phyloP scores from a whole-genome alignment of 2,888 invertebrate genomes.

The Hipparchia sbordonii region DNA sequence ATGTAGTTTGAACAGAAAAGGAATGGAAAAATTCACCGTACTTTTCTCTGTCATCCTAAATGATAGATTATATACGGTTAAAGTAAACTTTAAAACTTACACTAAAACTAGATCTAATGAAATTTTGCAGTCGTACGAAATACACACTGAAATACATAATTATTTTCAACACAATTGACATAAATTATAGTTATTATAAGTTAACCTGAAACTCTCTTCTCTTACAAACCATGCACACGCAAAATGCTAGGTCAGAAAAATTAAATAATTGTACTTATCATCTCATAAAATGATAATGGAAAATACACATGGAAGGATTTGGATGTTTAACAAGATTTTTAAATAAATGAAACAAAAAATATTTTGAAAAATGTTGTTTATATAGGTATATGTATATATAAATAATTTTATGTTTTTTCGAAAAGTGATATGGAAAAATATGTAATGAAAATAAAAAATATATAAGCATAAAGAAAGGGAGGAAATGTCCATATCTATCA shows the following conservation, averaged over 20 bases:
- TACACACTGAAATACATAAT: not conserved
- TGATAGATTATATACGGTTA: too few relatives aligned
- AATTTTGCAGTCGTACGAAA: not conserved
- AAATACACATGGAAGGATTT: not conserved
- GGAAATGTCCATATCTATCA: constrained; percentile 41
- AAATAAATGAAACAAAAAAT: not conserved
- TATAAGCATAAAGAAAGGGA: constrained; percentile 27
- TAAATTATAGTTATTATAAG: too few relatives aligned
- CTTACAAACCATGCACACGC: too few relatives aligned
- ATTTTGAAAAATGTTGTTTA: constrained; percentile 13
- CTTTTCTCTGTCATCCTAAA: too few relatives aligned
- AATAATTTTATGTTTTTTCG: constrained; percentile 9
- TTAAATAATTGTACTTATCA: too few relatives aligned
- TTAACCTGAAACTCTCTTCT: too few relatives aligned
- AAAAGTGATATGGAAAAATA: constrained; percentile 22
- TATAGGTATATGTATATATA: not conserved
- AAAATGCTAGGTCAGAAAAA: not conserved
- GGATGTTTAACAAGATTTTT: not conserved
- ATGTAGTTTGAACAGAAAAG: too few relatives aligned
- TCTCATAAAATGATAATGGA: not conserved
- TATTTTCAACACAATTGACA: not conserved
- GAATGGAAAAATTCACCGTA: too few relatives aligned
- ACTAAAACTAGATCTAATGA: too few relatives aligned
- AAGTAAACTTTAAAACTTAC: too few relatives aligned
- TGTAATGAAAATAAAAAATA: constrained; percentile 3